phyloP scores from a whole-genome alignment of 2,113 vertebrate species.

The Neogale vison region DNA sequence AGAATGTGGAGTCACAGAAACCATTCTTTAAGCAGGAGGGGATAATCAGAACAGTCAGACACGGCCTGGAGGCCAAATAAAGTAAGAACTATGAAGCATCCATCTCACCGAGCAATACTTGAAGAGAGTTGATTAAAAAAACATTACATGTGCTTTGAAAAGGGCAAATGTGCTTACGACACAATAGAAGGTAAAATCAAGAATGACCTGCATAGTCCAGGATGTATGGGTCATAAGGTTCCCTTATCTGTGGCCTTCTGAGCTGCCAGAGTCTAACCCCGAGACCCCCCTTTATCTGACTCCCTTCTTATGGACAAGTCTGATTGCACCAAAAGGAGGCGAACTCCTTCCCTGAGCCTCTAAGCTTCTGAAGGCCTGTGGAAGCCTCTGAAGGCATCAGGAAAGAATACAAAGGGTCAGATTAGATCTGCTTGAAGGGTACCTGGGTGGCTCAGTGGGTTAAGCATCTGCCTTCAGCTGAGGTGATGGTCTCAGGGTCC shows the following conservation, averaged over 20 bases:
- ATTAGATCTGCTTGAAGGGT: background rate
- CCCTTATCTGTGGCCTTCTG: background rate
- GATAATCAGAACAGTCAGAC: slow-evolving; percentile 8
- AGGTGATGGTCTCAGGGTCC: too few relatives aligned
- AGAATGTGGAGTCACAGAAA: slow-evolving; percentile 4
- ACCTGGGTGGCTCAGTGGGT: too few relatives aligned
- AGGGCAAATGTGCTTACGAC: background rate
- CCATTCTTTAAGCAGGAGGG: background rate
- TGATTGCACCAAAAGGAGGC: background rate
- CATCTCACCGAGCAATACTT: background rate
- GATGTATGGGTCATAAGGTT: background rate
- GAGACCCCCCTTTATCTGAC: background rate
- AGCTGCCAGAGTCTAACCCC: background rate
- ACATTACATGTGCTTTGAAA: slow-evolving; percentile 4
- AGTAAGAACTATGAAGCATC: background rate
- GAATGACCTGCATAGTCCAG: background rate
- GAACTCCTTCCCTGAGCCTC: background rate
- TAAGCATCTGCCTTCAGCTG: too few relatives aligned
- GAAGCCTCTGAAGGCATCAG: background rate
- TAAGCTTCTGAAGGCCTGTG: background rate
- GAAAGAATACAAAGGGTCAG: background rate
- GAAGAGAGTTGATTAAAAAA: background rate
- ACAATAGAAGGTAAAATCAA: slow-evolving; percentile 10
- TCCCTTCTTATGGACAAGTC: background rate
- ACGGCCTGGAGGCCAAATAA: background rate